phyloP scores from a whole-genome alignment of 2,113 vertebrate species.

The Suncus etruscus region DNA sequence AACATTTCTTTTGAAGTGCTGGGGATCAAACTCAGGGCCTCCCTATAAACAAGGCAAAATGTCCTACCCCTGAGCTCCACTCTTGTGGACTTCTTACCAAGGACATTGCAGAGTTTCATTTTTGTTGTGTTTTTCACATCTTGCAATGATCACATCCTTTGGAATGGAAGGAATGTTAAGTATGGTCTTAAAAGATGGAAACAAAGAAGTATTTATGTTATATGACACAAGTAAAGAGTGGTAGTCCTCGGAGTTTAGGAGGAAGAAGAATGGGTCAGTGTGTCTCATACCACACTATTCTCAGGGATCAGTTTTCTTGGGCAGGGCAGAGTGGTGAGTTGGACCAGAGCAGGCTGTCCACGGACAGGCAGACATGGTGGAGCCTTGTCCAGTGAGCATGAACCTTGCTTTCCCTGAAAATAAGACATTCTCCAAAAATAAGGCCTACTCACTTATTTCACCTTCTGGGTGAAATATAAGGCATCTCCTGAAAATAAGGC shows the following conservation, averaged over 20 bases:
- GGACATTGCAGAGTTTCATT: neutral
- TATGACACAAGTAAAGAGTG: neutral
- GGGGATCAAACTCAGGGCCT: too few species aligned
- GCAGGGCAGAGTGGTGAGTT: neutral
- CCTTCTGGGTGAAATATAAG: too few species aligned
- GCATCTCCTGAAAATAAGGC: too few species aligned
- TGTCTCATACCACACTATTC: neutral
- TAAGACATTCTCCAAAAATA: too few species aligned
- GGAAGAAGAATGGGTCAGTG: neutral
- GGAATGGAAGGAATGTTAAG: constrained; percentile 37
- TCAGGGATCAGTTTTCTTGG: neutral
- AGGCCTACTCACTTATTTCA: too few species aligned
- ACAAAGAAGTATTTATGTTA: constrained; percentile 32
- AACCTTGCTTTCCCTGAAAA: neutral
- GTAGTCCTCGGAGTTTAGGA: neutral
- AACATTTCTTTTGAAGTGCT: neutral
- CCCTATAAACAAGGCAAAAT: too few species aligned
- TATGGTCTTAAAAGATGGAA: constrained; percentile 46
- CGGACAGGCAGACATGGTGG: too few species aligned
- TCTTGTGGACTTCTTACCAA: too few species aligned
- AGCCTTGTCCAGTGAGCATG: neutral
- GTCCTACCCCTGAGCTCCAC: too few species aligned
- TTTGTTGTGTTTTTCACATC: constrained; percentile 16
- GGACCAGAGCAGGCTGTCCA: too few species aligned
- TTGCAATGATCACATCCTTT: constrained; percentile 24